Base-by-base conservation (phyloP, 2,888 invertebrate genomes). In the Argynnis bischoffii region DNA sequence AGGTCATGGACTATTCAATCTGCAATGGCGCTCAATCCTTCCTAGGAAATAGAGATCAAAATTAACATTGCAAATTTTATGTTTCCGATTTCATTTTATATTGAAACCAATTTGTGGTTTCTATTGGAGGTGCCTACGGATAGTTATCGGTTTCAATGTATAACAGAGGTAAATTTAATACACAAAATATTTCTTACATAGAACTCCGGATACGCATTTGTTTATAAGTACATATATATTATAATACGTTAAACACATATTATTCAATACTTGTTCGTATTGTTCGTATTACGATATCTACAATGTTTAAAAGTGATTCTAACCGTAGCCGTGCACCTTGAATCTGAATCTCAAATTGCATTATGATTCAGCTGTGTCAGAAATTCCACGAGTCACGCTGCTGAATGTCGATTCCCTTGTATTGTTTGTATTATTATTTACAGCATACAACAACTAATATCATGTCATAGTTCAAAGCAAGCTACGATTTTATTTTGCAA, bases 391-490 rank as follows among this genome's bases (percentile, higher is more conserved):
- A 89, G 87, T 89, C 90, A 89, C 82, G 80, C 81, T 77, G 76
- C 84, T 82, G 84, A 86, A 90, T 87, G 87, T 84, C 86, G 85
- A 84, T 81, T 85, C 87, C 81, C 85, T 83, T 85, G 86, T 85
- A 87, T 85, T 88, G 83, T 88, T 86, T 87, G 85, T 83, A 86
- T 88, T 88, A 87, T 88, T 84, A 89, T 86, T 85, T 79, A 79
- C 75, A 74, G 74, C 76, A 85, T 79, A 55, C 18, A 54, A 54
- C n/a, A 55, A 15, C 31, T 55, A 35, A 35, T n/a, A 14, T n/a
- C 11, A 35, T 35, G 8, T 35, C 35, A 41, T 41, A 11, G 35
- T 41, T 11, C 35, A 11, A 41, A 41, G 35, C 35, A 41, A 35
- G 11, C 35, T 8, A 35, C 8, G 11, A 35, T 41, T 41, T 8